A percentile compares a stretch with the other conserved stretches of the same genome.
Evolutionary conservation across 2,888 invertebrate genomes (phyloP).

Genomic region (Yponomeuta malinellus): DNA sequence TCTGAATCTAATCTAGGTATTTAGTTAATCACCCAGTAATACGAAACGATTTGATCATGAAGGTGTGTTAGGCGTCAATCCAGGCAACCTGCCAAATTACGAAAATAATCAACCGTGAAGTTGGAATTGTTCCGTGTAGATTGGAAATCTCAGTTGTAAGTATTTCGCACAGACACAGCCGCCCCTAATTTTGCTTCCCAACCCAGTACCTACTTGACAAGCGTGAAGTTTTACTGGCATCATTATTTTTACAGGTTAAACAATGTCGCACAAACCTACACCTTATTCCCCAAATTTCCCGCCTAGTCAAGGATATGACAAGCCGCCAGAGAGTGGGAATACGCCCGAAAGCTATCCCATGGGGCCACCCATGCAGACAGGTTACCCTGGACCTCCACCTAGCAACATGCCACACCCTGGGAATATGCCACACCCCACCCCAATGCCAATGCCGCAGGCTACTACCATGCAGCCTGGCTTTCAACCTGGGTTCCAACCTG

Average conservation of each 20-base stretch:
- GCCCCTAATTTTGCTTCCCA: no score
- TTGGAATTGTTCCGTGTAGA: neutral
- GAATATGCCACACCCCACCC: slow-evolving; percentile 30
- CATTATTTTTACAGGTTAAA: neutral
- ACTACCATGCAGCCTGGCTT: slow-evolving; percentile 54
- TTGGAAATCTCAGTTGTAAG: neutral
- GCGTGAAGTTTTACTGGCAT: no score
- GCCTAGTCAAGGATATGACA: slow-evolving; percentile 55
- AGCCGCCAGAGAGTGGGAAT: slow-evolving; percentile 48
- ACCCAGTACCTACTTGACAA: no score
- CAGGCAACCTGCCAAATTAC: neutral
- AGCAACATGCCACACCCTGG: slow-evolving; percentile 34
- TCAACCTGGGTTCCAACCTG: slow-evolving; percentile 54
- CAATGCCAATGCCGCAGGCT: slow-evolving; percentile 42
- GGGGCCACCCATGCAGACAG: slow-evolving; percentile 20
- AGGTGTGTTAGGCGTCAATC: neutral
- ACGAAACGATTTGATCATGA: no score
- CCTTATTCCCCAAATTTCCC: slow-evolving; percentile 68
- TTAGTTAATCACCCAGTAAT: no score
- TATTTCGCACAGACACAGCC: neutral
- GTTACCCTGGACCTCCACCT: slow-evolving; percentile 29
- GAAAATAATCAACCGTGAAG: neutral
- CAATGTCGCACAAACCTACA: slow-evolving; percentile 61
- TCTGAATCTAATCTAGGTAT: no score
- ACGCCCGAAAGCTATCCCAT: slow-evolving; percentile 21